Base-by-base conservation (phyloP, 1,140 invertebrate species). In the Antheraea pernyi region DNA sequence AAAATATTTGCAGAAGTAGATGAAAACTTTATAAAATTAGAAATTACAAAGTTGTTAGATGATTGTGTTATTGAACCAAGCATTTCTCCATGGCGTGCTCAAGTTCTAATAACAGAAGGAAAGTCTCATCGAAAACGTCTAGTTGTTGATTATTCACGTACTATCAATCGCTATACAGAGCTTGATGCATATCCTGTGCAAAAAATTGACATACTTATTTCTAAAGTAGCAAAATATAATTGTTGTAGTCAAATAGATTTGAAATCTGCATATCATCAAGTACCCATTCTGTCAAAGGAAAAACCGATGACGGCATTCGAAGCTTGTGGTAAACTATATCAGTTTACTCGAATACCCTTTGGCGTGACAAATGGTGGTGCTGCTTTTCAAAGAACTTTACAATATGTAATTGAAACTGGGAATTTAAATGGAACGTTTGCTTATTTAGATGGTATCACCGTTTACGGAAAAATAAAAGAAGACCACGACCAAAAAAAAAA, bases 221-320 rank as follows among this genome's bases (percentile, higher is more conserved):
- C n/a, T n/a, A n/a, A n/a, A n/a, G n/a, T 70, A 13, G 18, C 58
- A 0, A 61, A 66, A 67, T 67, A 62, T 42, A 70, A 19, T 3
- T 3, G 48, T 4, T 70, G 66, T 53, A 70, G 64, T 62, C 36
- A 66, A 62, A 70, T 70, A 5, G 70, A 71, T 53, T 39, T 71
- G 0, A 59, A 65, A 60, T 39, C 19, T 42, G 62, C 61, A 0
- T 70, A 70, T 42, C 68, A n/a, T n/a, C n/a, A n/a, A n/a, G n/a
- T n/a, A n/a, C n/a, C n/a, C n/a, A n/a, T n/a, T n/a, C n/a, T n/a
- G n/a, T n/a, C n/a, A n/a, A n/a, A n/a, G n/a, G n/a, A n/a, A n/a
- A n/a, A n/a, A n/a, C n/a, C n/a, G n/a, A n/a, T n/a, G n/a, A n/a
- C n/a, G n/a, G n/a, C n/a, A n/a, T n/a, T n/a, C n/a, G n/a, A n/a